Evolutionary conservation across 2,797 vertebrate species (phyloP), one percentile per base, ranked within the genome.

Genomic region (Chromis chromis): DNA sequence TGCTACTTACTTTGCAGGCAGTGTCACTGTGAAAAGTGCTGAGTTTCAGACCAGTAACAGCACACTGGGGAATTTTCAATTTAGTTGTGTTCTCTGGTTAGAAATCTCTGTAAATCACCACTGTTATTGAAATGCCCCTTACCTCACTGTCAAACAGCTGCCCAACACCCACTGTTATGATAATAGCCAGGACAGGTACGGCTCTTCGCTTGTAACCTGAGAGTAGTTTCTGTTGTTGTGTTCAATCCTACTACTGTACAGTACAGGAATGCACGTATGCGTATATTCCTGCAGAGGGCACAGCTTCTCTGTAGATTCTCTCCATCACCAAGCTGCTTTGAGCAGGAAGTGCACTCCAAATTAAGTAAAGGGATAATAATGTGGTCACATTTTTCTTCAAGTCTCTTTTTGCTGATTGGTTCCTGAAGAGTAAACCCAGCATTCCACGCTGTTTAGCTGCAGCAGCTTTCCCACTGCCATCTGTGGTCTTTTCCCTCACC

Each of bases 371-470:
- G 81, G 79, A 78, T 79, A 86, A 90, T 75, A 76, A 80, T 70
- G 67, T 80, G 77, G 84, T 84, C 74, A 85, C 81, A 90, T 87
- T 84, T 89, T 79, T 85, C 79, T 74, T 55, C 33, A 81, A 67
- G 24, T 86, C 83, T 70, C 81, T 33, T 67, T 25, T 68, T 33
- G 24, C 91, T 92, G 90, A 94, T 93, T 94, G 93, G 93, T 76
- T 91, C 71, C 64, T 74, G 73, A 60, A 67, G 70, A 76, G 79
- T 84, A 86, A 92, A 91, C 76, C 79, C 88, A 78, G 86, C 88
- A 90, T 92, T 92, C 89, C 85, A 27, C 81, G 74, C 76, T 4
- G 28, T 72, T 86, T 87, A 55, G 64, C 74, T 77, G 65, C 70
- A n/a, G 83, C 75, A 87, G 79, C 46, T 79, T 86, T 79, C 81